Evolutionary conservation across 2,888 invertebrate species (phyloP), one percentile per base, ranked within the genome.

Genomic region (Encarsia formosa): DNA sequence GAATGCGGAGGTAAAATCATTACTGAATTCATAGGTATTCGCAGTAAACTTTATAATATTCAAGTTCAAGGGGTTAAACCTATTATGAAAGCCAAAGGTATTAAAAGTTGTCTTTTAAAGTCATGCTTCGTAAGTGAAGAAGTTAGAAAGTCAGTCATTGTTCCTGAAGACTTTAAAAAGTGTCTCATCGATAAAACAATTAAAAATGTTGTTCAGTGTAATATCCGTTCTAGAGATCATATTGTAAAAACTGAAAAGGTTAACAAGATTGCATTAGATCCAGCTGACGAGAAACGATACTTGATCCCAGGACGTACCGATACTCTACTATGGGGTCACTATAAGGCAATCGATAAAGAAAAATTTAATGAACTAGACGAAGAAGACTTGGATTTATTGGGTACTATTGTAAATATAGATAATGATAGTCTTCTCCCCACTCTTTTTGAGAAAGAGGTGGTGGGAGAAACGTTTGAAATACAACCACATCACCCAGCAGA

Each of bases 291-390:
- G 41, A 68, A 45, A 73, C 73, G 42, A 63, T 69, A 26, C 58
- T 70, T 61, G 56, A 62, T 59, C 67, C 73, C 23, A 68, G 73
- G 16, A 32, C 70, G n/a, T 11, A 50, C 44, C 22, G 45, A 59
- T 18, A 61, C 57, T 29, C 31, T 58, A 5, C 43, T 32, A 4
- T 29, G 31, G 31, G 43, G 43, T 3, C 29, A 43, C n/a, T 32
- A 43, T 32, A 5, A 23, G 9, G 15, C 26, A 24, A 26, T 9
- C 3, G 24, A 41, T 15, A 6, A 8, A 19, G 41, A 41, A 5
- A 18, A 2, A 5, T 31, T 31, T 19, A 4, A 20, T 20, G 9
- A 4, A 40, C 15, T 2, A 3, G 11, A 19, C 26, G 24, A n/a
- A 11, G 24, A 24, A 24, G 40, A 34, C 20, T 22, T 29, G 31